Evolutionary conservation across 2,888 invertebrate species (phyloP).

Genomic region (Geotrupes spiniger): DNA sequence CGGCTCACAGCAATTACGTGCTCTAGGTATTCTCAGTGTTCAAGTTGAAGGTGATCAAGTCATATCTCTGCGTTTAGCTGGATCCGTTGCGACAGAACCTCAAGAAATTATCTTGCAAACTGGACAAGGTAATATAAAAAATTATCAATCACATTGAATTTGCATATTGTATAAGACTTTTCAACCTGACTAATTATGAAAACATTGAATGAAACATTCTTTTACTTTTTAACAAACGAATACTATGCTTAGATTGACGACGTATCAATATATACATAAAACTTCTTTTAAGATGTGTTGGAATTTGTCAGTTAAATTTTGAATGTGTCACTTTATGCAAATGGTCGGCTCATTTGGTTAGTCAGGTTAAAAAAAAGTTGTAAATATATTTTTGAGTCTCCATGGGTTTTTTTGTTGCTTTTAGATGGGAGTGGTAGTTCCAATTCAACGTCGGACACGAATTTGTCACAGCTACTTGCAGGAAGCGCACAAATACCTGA

Average conservation of each 20-base stretch:
- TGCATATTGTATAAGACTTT: too few species aligned
- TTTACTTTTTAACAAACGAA: too few species aligned
- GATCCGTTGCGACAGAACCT: constrained; percentile 63
- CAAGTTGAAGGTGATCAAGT: constrained; percentile 90
- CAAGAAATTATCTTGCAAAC: constrained; percentile 69
- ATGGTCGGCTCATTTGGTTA: too few species aligned
- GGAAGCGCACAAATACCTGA: constrained; percentile 12
- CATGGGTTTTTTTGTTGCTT: constrained; percentile 2
- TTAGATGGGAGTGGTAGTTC: constrained; percentile 22
- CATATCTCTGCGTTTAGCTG: constrained; percentile 65
- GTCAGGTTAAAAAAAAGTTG: neutral
- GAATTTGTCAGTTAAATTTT: too few species aligned
- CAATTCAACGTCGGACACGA: constrained; percentile 17
- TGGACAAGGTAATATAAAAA: constrained; percentile 49
- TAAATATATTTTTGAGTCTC: neutral
- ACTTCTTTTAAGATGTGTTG: too few species aligned
- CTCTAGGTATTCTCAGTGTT: constrained; percentile 91
- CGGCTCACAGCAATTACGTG: constrained; percentile 83
- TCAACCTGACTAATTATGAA: too few species aligned
- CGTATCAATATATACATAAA: too few species aligned
- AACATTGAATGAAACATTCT: too few species aligned
- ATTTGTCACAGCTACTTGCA: constrained; percentile 24
- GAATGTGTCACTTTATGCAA: too few species aligned
- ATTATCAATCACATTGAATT: too few species aligned
- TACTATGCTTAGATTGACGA: too few species aligned